Evolutionary conservation across 2,797 vertebrate genomes (phyloP).

Genomic region (Gallinago stenura): DNA sequence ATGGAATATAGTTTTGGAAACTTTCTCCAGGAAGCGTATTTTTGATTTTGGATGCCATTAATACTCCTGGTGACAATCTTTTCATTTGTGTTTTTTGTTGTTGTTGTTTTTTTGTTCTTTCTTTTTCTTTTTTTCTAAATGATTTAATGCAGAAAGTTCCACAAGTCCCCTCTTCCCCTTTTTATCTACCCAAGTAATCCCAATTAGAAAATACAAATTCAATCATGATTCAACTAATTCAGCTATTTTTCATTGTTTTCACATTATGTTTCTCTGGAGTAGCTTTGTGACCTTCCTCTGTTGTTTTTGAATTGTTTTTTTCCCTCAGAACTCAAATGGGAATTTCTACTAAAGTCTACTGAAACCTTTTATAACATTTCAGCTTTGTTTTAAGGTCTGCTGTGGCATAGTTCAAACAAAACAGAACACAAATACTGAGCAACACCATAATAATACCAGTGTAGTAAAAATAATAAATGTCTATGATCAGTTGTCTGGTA

Average conservation of each 20-base stretch:
- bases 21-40: neutral
- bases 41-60: neutral
- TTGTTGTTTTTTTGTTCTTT: neutral
- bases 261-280: neutral
- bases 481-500: rapidly evolving
- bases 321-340: neutral
- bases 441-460: neutral
- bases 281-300: neutral
- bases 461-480: neutral
- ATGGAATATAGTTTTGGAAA: neutral
- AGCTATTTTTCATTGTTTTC: neutral
- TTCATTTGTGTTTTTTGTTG: neutral
- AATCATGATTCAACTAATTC: neutral
- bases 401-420: neutral
- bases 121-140: neutral
- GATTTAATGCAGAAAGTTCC: neutral
- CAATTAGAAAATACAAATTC: neutral
- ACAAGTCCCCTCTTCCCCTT: rapidly evolving
- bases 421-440: neutral
- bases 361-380: neutral
- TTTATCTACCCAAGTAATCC: neutral
- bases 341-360: neutral
- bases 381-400: neutral
- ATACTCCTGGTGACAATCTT: neutral
- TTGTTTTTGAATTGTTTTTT: neutral